Percentiles rank a stretch among this genome's conserved stretches.
phyloP scores from a whole-genome alignment of 1,140 invertebrate genomes.

The Cheumatopsyche charites region DNA sequence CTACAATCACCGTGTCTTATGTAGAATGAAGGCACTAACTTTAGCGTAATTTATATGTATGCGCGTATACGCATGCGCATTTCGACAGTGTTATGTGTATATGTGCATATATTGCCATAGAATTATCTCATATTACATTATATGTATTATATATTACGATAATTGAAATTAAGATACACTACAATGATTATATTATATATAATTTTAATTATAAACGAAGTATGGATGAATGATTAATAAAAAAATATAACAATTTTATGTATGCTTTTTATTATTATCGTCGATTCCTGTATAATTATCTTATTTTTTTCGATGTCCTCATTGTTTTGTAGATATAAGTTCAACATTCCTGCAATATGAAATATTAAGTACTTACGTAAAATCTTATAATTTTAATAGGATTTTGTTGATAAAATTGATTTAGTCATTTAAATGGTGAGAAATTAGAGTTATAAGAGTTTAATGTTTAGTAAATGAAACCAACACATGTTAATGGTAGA shows the following conservation, averaged over 20 bases:
- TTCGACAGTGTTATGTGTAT: conserved; percentile 7
- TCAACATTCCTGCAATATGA: no score
- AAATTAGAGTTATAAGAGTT: no score
- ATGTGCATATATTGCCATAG: conserved; percentile 37
- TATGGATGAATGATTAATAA: conserved; percentile 45
- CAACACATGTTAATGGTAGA: no score
- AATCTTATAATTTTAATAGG: no score
- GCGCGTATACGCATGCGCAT: neutral
- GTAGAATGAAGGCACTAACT: conserved; percentile 36
- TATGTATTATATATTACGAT: conserved; percentile 39
- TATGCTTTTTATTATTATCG: conserved; percentile 32
- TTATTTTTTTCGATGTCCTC: no score
- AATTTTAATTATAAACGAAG: conserved; percentile 47
- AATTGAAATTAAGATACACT: conserved; percentile 40
- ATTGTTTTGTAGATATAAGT: no score
- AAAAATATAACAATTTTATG: conserved; percentile 48
- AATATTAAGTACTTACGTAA: no score
- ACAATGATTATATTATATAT: conserved; percentile 48
- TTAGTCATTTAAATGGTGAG: no score
- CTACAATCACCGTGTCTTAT: conserved; percentile 43
- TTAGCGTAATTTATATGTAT: conserved; percentile 21
- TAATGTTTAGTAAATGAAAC: no score
- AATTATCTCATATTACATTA: conserved; percentile 34
- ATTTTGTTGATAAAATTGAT: no score
- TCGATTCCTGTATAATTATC: no score